phyloP scores from a whole-genome alignment of 2,113 vertebrate species.

The Brachyhypopomus occidentalis region DNA sequence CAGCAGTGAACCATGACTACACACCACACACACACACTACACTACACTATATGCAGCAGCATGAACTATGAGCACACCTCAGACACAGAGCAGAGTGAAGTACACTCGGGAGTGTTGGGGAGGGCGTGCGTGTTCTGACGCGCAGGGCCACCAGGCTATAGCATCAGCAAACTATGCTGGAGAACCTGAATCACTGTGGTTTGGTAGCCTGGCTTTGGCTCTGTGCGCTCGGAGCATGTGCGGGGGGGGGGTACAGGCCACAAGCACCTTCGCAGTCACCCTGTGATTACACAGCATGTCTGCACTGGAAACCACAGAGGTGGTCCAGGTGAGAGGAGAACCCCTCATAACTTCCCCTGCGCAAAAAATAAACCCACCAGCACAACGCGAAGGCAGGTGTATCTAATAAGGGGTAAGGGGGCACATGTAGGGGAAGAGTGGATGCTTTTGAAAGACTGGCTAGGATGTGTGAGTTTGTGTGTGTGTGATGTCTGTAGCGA shows the following conservation, averaged over 20 bases:
- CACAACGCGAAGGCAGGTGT: not conserved
- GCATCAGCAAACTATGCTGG: slow-evolving; percentile 40
- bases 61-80: too few relatives aligned
- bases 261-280: not conserved
- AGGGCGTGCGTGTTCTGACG: slow-evolving; percentile 27
- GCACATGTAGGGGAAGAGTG: too few relatives aligned
- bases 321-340: not conserved
- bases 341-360: slow-evolving; percentile 20
- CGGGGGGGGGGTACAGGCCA: not conserved
- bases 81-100: too few relatives aligned
- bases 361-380: not conserved
- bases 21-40: too few relatives aligned
- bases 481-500: too few relatives aligned
- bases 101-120: not conserved
- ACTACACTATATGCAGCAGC: too few relatives aligned
- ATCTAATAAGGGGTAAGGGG: too few relatives aligned
- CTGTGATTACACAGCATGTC: slow-evolving; percentile 19
- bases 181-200: slow-evolving; percentile 41
- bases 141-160: not conserved
- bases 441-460: too few relatives aligned
- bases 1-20: too few relatives aligned
- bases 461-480: too few relatives aligned
- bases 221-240: not conserved
- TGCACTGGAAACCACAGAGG: slow-evolving; percentile 22
- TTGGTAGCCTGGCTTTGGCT: not conserved